Evolutionary conservation across 2,797 vertebrate species (phyloP).

Genomic region (Erithacus rubecula): DNA sequence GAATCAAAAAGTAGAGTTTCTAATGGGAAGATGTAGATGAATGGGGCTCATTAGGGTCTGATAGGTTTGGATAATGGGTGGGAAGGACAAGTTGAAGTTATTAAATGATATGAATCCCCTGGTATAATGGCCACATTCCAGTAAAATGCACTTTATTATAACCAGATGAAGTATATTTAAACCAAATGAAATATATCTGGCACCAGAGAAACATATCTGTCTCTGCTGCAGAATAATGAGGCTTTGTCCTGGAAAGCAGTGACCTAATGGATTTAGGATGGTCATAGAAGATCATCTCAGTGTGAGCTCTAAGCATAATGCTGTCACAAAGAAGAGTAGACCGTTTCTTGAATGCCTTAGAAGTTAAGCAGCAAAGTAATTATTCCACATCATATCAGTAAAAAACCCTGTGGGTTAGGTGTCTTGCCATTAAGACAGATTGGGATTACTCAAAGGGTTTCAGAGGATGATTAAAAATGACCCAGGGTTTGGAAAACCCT

Average conservation of each 20-base stretch:
- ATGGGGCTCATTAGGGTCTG: slow-evolving; percentile 29
- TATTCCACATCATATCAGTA: background rate
- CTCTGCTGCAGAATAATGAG: slow-evolving; percentile 28
- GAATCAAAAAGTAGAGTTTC: background rate
- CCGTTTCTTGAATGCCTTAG: background rate
- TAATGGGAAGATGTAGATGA: slow-evolving; percentile 26
- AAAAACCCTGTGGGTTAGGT: background rate
- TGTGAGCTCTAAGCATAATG: background rate
- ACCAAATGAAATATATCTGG: slow-evolving; percentile 44
- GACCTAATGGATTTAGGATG: slow-evolving; percentile 14
- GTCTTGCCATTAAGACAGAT: background rate
- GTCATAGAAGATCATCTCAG: background rate
- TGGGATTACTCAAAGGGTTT: background rate
- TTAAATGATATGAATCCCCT: slow-evolving; percentile 40
- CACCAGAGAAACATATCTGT: slow-evolving; percentile 18
- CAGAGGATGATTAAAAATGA: background rate
- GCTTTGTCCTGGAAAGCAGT: slow-evolving; percentile 15
- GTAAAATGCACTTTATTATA: slow-evolving; percentile 52
- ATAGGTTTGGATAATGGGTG: slow-evolving; percentile 22
- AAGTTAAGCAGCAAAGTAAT: background rate
- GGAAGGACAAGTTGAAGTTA: slow-evolving; percentile 36
- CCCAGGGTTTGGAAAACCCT: background rate
- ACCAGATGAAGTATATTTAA: slow-evolving; percentile 50
- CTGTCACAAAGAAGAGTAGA: background rate
- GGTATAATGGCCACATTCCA: slow-evolving; percentile 39